These are phyloP conservation scores for Neodontobutis hainanensis DNA, from an alignment of 2,113 vertebrate genomes.

Conservation along the genomic window DNA sequence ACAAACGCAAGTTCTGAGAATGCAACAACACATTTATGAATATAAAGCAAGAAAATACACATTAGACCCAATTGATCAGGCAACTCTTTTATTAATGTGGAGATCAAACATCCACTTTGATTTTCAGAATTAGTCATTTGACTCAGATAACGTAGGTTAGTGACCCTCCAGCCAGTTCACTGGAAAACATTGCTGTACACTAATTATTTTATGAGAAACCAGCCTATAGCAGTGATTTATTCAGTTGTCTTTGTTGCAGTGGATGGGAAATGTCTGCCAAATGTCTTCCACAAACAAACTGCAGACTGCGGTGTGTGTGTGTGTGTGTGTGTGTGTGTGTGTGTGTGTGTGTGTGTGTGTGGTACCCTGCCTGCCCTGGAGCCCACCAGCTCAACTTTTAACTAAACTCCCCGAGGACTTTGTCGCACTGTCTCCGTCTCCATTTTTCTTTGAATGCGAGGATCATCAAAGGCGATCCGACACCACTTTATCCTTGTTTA, in stretches of 20 bases:
- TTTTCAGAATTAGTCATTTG: too few species aligned
- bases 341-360: not conserved
- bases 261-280: slow-evolving; percentile 1
- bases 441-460: slow-evolving; percentile 41
- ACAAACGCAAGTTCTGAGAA: too few species aligned
- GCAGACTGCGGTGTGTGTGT: slow-evolving; percentile 3
- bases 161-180: too few species aligned
- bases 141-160: too few species aligned
- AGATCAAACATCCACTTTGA: too few species aligned
- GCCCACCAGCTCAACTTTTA: slow-evolving; percentile 35
- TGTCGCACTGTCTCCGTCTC: slow-evolving; percentile 26
- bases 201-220: too few species aligned
- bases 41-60: too few species aligned
- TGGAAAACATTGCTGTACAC: too few species aligned
- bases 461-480: slow-evolving; percentile 44
- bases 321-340: not conserved
- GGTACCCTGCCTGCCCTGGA: not conserved
- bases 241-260: slow-evolving; percentile 10
- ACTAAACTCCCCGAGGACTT: slow-evolving; percentile 27
- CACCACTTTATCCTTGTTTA: slow-evolving; percentile 51
- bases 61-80: too few species aligned
- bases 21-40: too few species aligned
- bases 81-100: too few species aligned
- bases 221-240: too few species aligned
- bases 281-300: slow-evolving; percentile 10